Evolutionary conservation across 2,113 vertebrate genomes (phyloP).

Genomic region (Hippopotamus amphibius): DNA sequence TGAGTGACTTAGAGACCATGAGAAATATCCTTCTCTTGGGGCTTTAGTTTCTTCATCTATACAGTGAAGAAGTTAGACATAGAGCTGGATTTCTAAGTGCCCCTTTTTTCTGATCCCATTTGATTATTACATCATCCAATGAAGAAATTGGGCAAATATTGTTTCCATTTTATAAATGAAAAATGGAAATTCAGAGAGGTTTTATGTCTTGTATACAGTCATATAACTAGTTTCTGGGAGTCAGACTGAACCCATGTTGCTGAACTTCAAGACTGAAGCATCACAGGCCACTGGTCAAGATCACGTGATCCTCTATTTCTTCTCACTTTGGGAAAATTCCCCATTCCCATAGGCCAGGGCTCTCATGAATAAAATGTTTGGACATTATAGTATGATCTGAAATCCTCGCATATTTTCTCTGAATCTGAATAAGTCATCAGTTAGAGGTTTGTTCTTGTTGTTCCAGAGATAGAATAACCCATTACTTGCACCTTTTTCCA

Average conservation of each 20-base stretch:
- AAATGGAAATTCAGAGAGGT: not conserved
- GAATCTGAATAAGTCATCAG: not conserved
- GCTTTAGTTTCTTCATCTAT: not conserved
- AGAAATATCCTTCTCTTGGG: not conserved
- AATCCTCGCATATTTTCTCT: not conserved
- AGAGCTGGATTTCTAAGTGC: not conserved
- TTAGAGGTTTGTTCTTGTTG: not conserved
- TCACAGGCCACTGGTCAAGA: not conserved
- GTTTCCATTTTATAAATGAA: not conserved
- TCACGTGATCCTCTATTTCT: not conserved
- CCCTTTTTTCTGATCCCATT: not conserved
- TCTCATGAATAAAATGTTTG: constrained; percentile 3
- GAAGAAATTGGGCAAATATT: not conserved
- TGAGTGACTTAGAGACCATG: not conserved
- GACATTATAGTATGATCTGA: not conserved
- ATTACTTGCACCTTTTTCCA: not conserved
- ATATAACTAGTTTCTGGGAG: not conserved
- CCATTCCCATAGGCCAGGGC: not conserved
- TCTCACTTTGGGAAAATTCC: not conserved
- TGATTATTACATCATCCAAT: not conserved
- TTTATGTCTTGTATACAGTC: not conserved
- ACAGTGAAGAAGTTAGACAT: not conserved
- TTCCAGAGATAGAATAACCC: not conserved
- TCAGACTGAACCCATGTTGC: not conserved
- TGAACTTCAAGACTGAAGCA: not conserved